These are phyloP conservation scores for Anguilla marmorata DNA, from an alignment of 2,797 vertebrate genomes.

Conservation along the genomic window DNA sequence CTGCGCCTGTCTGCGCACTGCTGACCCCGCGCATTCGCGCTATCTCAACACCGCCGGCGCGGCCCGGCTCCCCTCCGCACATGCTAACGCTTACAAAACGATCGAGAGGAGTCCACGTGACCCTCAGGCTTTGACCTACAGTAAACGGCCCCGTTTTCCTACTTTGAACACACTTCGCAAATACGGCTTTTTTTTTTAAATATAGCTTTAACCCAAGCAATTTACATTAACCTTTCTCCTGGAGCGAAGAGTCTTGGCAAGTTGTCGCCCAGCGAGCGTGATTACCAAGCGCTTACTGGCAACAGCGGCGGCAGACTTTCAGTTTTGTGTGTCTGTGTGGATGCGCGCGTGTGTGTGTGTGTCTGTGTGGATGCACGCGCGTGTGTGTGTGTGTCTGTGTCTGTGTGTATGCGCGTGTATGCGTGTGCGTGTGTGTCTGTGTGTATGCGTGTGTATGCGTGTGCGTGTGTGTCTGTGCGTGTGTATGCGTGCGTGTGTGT, in stretches of 20 bases:
- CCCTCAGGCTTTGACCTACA: constrained; percentile 11
- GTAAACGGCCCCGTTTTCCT: constrained; percentile 10
- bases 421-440: no score
- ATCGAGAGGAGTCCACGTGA: background rate
- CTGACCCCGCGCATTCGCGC: background rate
- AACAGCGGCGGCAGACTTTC: background rate
- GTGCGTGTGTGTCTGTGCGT: no score
- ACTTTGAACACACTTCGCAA: constrained; percentile 10
- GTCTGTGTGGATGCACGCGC: no score
- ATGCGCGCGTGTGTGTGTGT: no score
- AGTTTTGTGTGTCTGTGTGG: no score
- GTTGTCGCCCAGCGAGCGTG: background rate
- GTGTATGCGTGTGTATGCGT: no score
- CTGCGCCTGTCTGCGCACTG: background rate
- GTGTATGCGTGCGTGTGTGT: no score
- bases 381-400: no score
- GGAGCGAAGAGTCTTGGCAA: background rate
- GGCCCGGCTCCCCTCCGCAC: background rate
- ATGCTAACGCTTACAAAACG: constrained; percentile 15
- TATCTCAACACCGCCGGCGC: background rate
- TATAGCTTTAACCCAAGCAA: constrained; percentile 21
- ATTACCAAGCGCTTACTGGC: background rate
- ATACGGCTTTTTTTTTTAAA: background rate
- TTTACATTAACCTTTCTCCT: constrained; percentile 20
- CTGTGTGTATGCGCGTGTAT: no score